phyloP scores from a whole-genome alignment of 2,888 invertebrate species.

The Lasius fuliginosus region DNA sequence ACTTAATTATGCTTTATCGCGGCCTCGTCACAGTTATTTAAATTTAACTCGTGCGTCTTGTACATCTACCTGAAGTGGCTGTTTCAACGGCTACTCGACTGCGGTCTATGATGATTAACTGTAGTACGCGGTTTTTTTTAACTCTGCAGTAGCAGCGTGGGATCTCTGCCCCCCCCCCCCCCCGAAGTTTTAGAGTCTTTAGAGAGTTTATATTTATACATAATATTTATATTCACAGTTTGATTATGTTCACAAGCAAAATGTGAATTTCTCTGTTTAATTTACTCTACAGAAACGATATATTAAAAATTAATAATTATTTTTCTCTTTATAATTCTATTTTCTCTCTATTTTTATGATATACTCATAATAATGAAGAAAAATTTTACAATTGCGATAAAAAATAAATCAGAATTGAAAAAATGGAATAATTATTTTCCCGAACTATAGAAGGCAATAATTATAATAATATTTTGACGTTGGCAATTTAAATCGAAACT shows the following conservation, averaged over 20 bases:
- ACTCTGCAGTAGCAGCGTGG: not conserved
- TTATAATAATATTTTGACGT: conserved; percentile 3
- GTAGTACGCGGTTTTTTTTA: conserved; percentile 38
- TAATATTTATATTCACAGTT: not conserved
- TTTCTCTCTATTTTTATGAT: not conserved
- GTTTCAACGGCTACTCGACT: conserved; percentile 64
- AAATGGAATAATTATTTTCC: conserved; percentile 1
- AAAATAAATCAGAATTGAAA: not conserved
- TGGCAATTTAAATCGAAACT: conserved; percentile 23
- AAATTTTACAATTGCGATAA: not conserved
- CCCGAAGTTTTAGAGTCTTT: not conserved
- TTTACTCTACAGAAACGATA: not conserved
- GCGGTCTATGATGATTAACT: conserved; percentile 62
- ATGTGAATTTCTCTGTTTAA: not conserved
- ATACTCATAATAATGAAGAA: not conserved
- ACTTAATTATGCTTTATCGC: conserved; percentile 84
- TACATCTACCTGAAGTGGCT: conserved; percentile 50
- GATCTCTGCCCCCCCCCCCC: not conserved
- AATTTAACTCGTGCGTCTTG: conserved; percentile 81
- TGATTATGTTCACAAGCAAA: not conserved
- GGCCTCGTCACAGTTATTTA: conserved; percentile 82
- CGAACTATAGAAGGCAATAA: not conserved
- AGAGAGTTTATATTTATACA: not conserved
- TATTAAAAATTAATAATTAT: not conserved
- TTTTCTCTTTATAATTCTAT: not conserved